Evolutionary conservation across 2,113 vertebrate genomes (phyloP).

Genomic region (Odontophorus gujanensis): DNA sequence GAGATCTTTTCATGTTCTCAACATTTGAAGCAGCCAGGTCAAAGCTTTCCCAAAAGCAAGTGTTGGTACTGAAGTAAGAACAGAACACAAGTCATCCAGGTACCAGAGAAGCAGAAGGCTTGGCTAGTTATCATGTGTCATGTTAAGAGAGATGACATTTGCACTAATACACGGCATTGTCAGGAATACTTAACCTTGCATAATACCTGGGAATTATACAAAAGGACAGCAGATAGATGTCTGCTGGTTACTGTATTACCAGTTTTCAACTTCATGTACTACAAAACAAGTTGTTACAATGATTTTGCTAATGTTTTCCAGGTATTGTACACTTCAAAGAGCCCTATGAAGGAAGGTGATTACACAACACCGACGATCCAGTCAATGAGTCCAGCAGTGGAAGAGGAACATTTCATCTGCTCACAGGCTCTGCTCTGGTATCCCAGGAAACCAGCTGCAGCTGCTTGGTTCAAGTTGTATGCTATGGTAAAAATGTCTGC

Average conservation of each 20-base stretch:
- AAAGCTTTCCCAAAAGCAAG: neutral
- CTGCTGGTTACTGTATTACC: neutral
- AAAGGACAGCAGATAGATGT: neutral
- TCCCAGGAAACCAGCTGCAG: conserved; percentile 55
- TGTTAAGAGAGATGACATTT: neutral
- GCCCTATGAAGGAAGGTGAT: neutral
- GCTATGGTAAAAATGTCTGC: conserved; percentile 18
- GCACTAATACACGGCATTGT: neutral
- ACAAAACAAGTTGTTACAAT: neutral
- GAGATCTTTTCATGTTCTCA: neutral
- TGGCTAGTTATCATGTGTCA: neutral
- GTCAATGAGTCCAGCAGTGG: neutral
- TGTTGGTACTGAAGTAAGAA: neutral
- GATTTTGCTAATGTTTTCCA: conserved; percentile 3
- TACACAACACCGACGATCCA: neutral
- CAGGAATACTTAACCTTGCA: neutral
- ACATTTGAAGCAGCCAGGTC: neutral
- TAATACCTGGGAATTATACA: neutral
- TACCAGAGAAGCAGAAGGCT: neutral
- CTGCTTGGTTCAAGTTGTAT: neutral
- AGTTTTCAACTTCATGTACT: neutral
- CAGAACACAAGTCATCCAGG: neutral
- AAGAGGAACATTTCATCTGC: neutral
- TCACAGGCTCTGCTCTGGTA: neutral
- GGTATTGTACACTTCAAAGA: neutral